Evolutionary conservation across 1,140 invertebrate species (phyloP), one percentile per base, ranked within the genome.

Genomic region (Meloidogyne floridensis): DNA sequence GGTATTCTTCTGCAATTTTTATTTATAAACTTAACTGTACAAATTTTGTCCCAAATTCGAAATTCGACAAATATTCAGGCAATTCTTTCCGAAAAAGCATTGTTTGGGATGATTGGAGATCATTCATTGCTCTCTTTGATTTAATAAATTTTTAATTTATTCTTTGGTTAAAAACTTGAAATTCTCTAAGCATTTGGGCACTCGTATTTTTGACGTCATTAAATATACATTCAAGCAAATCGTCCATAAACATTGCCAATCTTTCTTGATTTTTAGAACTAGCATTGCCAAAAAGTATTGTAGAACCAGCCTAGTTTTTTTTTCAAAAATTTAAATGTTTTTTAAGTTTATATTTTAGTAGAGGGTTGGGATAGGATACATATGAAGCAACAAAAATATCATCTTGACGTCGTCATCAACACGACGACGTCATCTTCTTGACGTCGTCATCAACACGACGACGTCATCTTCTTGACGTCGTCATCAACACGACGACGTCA

Each of bases 1-100:
- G 32, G 4, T 47, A 47, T 8, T 47, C 7, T 7, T 47, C 47
- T 47, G 7, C 7, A 47, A 47, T 47, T 47, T 47, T 47, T 47
- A 47, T 6, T 47, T 47, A 4, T 47, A 65, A 47, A 47, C 47
- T 47, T 72, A 59, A 88, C 87, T 85, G 86, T 3, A 89, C 82
- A 80, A 88, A 88, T 80, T 86, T 90, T 11, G 54, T 32, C 0
- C 87, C 87, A 77, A 88, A 88, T 13, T 88, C 88, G 71, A 88
- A 89, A 65, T 87, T 86, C 56, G 86, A 81, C 77, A 89, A 81
- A 82, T 88, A 89, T 59, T 89, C 87, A 4, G 82, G 82, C 53
- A 87, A 78, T 81, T 89, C 88, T 72, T 89, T 89, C 32, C 83
- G 82, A 83, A 90, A 89, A 47, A 90, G 59, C 51, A 80, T 81